These are phyloP conservation scores for Melieria crassipennis DNA, from an alignment of 2,888 invertebrate species.

Conservation along the genomic window DNA sequence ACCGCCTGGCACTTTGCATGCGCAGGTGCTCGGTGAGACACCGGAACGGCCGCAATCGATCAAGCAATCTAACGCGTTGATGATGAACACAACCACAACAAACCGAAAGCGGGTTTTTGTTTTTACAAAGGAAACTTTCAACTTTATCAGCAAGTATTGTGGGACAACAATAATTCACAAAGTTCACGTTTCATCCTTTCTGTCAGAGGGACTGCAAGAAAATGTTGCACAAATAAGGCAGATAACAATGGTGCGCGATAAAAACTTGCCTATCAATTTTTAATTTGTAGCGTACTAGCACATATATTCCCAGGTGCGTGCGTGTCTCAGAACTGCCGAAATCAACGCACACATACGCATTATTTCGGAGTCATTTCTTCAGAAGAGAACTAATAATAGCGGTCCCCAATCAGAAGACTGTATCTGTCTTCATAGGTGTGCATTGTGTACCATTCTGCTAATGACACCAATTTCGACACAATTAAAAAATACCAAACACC, in stretches of 20 bases:
- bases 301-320: neutral
- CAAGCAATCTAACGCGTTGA: no score
- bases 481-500: neutral
- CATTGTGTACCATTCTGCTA: conserved; percentile 19
- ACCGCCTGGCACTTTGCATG: no score
- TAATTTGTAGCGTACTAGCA: neutral
- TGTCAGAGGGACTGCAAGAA: no score
- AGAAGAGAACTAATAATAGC: conserved; percentile 6
- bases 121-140: neutral
- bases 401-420: conserved; percentile 18
- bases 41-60: no score
- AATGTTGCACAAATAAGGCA: no score
- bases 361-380: neutral
- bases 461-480: conserved; percentile 21
- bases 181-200: no score
- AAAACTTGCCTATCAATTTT: neutral
- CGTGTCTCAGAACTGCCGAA: neutral
- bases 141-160: no score
- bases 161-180: no score
- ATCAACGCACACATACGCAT: neutral
- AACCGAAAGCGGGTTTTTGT: no score
- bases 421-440: conserved; percentile 23
- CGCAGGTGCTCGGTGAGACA: no score
- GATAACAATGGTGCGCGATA: no score
- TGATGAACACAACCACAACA: no score